These are phyloP conservation scores for Smittia aterrima DNA, from an alignment of 2,888 invertebrate species.

Conservation along the genomic window DNA sequence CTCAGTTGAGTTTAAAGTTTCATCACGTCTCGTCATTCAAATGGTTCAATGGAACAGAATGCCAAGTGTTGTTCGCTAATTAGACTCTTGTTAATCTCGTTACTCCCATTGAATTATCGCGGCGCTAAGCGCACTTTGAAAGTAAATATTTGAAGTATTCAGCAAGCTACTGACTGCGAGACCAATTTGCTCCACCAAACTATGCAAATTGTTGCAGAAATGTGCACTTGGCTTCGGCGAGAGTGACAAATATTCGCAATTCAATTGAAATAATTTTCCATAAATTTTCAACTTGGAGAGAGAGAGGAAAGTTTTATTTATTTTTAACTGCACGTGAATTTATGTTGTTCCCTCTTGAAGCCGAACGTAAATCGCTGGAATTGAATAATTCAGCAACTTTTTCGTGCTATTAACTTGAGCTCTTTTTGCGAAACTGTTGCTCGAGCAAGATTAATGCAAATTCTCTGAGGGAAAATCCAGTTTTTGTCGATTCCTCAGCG, in stretches of 20 bases:
- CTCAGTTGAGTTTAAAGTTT: too few species aligned
- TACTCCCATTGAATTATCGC: background rate
- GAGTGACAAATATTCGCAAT: constrained; percentile 1
- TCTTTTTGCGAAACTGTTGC: background rate
- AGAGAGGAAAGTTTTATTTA: background rate
- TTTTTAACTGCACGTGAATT: background rate
- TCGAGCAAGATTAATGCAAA: background rate
- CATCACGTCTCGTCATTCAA: too few species aligned
- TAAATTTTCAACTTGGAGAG: background rate
- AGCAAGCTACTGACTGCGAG: background rate
- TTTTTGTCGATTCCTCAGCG: background rate
- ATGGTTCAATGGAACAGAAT: background rate
- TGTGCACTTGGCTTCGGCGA: background rate
- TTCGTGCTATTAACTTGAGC: background rate
- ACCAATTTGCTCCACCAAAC: background rate
- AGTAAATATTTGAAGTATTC: background rate
- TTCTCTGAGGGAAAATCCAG: background rate
- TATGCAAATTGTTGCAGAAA: constrained; percentile 8
- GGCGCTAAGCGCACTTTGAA: background rate
- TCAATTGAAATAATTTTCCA: constrained; percentile 8
- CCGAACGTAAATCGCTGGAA: background rate
- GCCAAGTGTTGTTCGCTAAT: background rate
- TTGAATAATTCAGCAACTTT: background rate
- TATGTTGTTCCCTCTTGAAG: background rate
- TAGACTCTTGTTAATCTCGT: background rate